Evolutionary conservation across 2,888 invertebrate species (phyloP), one percentile per base, ranked within the genome.

Genomic region (Brachylomia viminalis): DNA sequence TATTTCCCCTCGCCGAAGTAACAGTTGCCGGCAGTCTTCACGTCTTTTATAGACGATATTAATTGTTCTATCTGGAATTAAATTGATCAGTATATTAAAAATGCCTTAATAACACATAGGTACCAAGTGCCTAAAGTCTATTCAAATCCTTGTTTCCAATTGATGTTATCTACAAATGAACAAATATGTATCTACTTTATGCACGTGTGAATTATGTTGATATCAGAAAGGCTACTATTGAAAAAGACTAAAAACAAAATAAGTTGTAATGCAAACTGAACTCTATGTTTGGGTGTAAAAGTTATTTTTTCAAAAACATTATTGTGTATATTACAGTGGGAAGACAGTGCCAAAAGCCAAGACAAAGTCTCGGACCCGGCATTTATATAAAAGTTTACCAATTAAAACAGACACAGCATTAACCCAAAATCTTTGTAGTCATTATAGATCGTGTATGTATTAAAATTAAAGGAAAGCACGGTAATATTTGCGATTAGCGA

Each of bases 11-110:
- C 94, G 13, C 96, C 95, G 92, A 97, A 99, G 88, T 97, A 97
- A 74, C 94, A 88, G 94, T 99, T 99, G 23, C 99, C 99, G 10
- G 97, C 97, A 80, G 96, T 94, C 91, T 98, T 98, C 72, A 98
- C 97, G 33, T 93, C 94, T 27, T 97, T 96, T 13, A 98, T 97
- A 47, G 95, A 91, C 33, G 94, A 92, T n/a, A 97, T 86, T 64
- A 97, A 89, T 73, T 97, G 93, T 67, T 76, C 76, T 11, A 82
- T 47, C 82, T 79, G 65, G 0, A 79, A 81, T 45, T 7, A 33
- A 67, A n/a, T 33, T 2, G 4, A n/a, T 56, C n/a, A 30, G 2
- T 33, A 38, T 42, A 20, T 45, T 45, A 4, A 45, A 20, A 15
- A 56, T 27, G 8, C 27, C 8, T 27, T 56, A 56, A 7, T 56